Conservation (phyloP, 2,113 vertebrate species). For the Oncorhynchus clarkii region DNA sequence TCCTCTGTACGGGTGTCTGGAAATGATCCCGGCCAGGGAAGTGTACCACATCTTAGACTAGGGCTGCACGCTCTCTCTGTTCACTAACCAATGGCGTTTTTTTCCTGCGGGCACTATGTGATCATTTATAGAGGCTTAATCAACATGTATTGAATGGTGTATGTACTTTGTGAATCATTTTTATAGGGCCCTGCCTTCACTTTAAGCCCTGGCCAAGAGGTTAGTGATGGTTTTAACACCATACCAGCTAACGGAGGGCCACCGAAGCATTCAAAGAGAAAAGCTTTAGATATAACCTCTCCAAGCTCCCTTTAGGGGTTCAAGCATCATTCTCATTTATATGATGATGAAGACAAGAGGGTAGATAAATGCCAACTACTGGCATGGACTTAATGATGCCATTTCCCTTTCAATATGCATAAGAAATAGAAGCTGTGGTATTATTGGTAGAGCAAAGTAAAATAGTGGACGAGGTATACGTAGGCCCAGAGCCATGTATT, state of each 20-base stretch:
- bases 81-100: conserved; percentile 60
- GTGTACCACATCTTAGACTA: conserved; percentile 73
- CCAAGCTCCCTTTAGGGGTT: conserved; percentile 35
- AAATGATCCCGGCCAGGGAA: conserved; percentile 68
- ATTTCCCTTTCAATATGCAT: conserved; percentile 13
- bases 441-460: not conserved
- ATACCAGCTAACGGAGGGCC: conserved; percentile 32
- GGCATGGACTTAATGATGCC: not conserved
- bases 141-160: conserved; percentile 68
- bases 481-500: no score
- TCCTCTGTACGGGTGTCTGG: conserved; percentile 66
- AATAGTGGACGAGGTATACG: not conserved
- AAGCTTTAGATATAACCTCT: conserved; percentile 28
- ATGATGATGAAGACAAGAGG: conserved; percentile 5
- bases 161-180: conserved; percentile 65
- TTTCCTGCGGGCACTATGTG: conserved; percentile 64
- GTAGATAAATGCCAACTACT: conserved; percentile 8
- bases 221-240: conserved; percentile 50
- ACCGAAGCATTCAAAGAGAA: conserved; percentile 45
- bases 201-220: conserved; percentile 47
- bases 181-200: conserved; percentile 55
- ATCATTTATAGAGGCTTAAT: conserved; percentile 75
- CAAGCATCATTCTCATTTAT: conserved; percentile 20
- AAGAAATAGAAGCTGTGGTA: not conserved
- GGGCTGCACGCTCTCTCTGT: conserved; percentile 62